A percentile compares a stretch with the other conserved stretches of the same genome.
These are phyloP conservation scores for Terebella lapidaria DNA, from an alignment of 2,888 invertebrate species.

Conservation along the genomic window DNA sequence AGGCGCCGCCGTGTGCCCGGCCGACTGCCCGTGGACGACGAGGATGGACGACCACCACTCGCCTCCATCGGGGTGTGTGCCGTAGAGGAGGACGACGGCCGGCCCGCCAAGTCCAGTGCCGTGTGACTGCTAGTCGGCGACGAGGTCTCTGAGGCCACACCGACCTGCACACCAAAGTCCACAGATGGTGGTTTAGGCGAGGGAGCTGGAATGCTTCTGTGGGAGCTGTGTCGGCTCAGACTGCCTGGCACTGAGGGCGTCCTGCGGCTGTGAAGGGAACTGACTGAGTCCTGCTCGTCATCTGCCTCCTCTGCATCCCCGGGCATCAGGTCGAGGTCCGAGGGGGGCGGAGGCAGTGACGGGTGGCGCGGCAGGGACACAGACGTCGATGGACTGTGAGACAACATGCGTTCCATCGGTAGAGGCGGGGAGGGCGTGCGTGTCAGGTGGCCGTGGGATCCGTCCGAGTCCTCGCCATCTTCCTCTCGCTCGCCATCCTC, in stretches of 20 bases:
- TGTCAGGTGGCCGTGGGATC: neutral
- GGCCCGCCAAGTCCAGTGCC: neutral
- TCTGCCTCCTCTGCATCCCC: neutral
- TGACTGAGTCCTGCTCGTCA: too few relatives aligned
- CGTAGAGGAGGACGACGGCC: neutral
- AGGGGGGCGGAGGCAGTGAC: neutral
- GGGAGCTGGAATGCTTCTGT: neutral
- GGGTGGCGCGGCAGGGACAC: neutral
- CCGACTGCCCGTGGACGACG: neutral
- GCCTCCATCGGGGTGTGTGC: too few relatives aligned
- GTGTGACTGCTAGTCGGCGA: neutral
- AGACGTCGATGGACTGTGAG: neutral
- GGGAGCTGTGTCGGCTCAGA: slow-evolving; percentile 3
- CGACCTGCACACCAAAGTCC: slow-evolving; percentile 15
- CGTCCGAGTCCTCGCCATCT: neutral
- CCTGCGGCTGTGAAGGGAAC: neutral
- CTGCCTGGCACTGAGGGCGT: neutral
- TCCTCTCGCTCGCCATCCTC: slow-evolving; percentile 13
- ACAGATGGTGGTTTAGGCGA: slow-evolving; percentile 3
- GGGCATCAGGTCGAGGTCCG: neutral
- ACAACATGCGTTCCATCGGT: neutral
- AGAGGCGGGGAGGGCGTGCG: slow-evolving; percentile 6
- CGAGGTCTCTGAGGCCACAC: neutral
- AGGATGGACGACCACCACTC: neutral
- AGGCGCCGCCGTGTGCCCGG: neutral